Conservation (phyloP, 2,888 invertebrate genomes). For the Macaria liturata region DNA sequence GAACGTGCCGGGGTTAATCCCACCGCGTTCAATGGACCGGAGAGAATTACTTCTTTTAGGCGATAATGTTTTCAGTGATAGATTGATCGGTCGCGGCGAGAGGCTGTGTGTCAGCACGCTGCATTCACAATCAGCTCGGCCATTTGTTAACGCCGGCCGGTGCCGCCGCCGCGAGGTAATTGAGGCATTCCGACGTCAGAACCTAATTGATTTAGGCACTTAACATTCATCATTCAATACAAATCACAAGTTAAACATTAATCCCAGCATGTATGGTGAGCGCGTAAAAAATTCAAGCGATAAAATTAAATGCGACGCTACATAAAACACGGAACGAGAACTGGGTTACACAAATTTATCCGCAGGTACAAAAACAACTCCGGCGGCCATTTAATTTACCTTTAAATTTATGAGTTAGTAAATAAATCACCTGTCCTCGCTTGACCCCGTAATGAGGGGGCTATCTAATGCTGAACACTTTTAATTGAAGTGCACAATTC, state of each 20-base stretch:
- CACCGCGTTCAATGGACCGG: slow-evolving; percentile 39
- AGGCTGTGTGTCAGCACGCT: slow-evolving; percentile 41
- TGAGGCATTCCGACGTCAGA: slow-evolving; percentile 3
- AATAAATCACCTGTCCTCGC: slow-evolving; percentile 34
- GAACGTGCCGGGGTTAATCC: slow-evolving; percentile 37
- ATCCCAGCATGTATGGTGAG: no score
- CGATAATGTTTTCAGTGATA: slow-evolving; percentile 47
- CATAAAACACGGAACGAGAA: background rate
- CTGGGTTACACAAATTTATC: slow-evolving; percentile 17
- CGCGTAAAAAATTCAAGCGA: no score
- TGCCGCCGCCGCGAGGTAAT: slow-evolving; percentile 12
- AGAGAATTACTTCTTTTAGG: slow-evolving; percentile 47
- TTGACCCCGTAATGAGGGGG: slow-evolving; percentile 41
- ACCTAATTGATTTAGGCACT: background rate
- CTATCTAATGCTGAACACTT: slow-evolving; percentile 56
- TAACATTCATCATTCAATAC: background rate
- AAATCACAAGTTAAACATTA: no score
- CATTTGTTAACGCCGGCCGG: slow-evolving; percentile 44
- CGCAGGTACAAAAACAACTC: slow-evolving; percentile 17
- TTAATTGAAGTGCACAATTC: slow-evolving; percentile 66
- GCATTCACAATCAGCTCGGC: slow-evolving; percentile 45
- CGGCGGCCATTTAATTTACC: slow-evolving; percentile 29
- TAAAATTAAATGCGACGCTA: no score
- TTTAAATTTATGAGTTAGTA: slow-evolving; percentile 24
- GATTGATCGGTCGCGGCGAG: slow-evolving; percentile 50